Evolutionary conservation across 2,797 vertebrate species (phyloP), one percentile per base, ranked within the genome.

Genomic region (Perodicticus potto): DNA sequence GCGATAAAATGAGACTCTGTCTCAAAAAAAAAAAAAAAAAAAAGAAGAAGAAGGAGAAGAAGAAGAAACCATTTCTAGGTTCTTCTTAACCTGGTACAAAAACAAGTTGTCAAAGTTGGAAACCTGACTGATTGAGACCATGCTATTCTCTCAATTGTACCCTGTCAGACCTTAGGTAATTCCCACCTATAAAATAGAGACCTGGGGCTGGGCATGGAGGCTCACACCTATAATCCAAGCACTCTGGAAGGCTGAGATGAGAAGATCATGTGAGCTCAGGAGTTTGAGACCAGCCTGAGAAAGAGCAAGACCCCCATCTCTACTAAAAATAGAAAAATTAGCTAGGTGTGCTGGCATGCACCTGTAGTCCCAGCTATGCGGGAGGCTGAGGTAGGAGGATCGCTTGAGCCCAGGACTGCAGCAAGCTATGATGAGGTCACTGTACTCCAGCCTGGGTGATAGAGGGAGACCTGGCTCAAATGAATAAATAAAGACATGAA

Each of bases 81-180:
- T 95, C 25, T 88, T 90, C 63, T 63, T 83, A 87, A 76, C 27
- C 43, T 49, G 45, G 77, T 22, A 73, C 4, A 74, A 81, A 91
- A 83, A 74, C 25, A 95, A 94, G 9, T 20, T 72, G 53, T 53
- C 19, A 22, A 22, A 61, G 34, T 43, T 72, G 67, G 23, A 23
- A 93, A 53, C 22, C 63, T 85, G n/a, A 45, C 10, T 57, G 43
- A 45, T 27, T 67, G 63, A 70, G 70, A 12, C 10, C 16, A 55
- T 55, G 5, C 9, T 77, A 5, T 72, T 73, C 67, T 34, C 61
- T 29, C 8, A 57, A 8, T 23, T 49, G 85, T 2, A 88, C 3
- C 27, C 37, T 73, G 27, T 70, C 34, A 22, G 29, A 65, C 25
- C 76, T 12, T 40, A 70, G 49, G 40, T 53, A 89, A 81, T 89